Evolutionary conservation across 2,888 invertebrate species (phyloP).

Genomic region (Tipula vernalis): DNA sequence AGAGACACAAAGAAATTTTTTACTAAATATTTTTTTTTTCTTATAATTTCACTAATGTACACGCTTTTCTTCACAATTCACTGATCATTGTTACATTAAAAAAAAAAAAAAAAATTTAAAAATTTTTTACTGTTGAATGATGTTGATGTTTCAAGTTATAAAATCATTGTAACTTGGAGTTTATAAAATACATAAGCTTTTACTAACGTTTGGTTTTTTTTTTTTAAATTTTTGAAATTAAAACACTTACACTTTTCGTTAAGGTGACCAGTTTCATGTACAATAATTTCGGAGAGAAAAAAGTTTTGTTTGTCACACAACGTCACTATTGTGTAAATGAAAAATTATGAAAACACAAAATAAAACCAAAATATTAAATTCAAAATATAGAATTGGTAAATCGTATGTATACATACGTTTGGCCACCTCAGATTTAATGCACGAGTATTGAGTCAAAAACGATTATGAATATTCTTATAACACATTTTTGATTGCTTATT

Average conservation of each 20-base stretch:
- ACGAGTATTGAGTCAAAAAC: neutral
- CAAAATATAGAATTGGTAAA: no score
- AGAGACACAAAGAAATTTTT: neutral
- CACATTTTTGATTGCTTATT: neutral
- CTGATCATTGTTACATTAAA: neutral
- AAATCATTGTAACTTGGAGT: neutral
- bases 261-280: neutral
- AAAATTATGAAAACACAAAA: no score
- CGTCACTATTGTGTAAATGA: neutral
- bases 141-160: neutral
- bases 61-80: neutral
- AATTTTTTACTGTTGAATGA: neutral
- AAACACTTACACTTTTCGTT: neutral
- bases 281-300: neutral
- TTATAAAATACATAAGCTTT: neutral
- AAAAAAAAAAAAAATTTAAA: neutral
- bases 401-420: neutral
- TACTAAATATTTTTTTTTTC: no score
- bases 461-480: neutral
- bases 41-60: neutral
- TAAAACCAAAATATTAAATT: no score
- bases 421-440: neutral
- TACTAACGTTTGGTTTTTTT: neutral
- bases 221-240: neutral
- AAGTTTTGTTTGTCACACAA: neutral